Base-by-base conservation (phyloP, 2,888 invertebrate genomes). In the Meganola albula region DNA sequence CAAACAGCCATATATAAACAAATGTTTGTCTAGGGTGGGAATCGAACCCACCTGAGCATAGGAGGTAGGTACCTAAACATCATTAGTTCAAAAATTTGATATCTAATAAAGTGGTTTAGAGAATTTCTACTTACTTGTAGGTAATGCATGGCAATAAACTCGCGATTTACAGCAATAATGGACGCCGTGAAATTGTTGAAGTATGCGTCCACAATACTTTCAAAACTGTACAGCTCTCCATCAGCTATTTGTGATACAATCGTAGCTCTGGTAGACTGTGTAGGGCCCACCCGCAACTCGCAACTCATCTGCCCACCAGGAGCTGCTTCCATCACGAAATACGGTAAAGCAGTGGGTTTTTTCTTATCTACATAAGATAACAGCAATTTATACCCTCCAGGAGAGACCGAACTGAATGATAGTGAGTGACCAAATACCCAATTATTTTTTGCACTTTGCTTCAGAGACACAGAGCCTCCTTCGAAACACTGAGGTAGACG, bases 301-400 rank as follows among this genome's bases (percentile, higher is more conserved):
- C 77, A 76, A 47, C 84, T 85, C 69, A 82, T 60, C 48, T 85
- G 83, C 1, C 86, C 85, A 0, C 84, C 83, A 0, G 86, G 86
- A 0, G 86, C 82, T 2, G 79, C 75, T 48, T 85, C 84, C 79
- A 85, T 74, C 27, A 85, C 73, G 24, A 84, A 84, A 41, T 85
- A 85, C 0, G 83, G 83, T 31, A 84, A 34, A 2, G 64, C 59
- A 6, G 62, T 44, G 0, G 70, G 60, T 21, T 71, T 80, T 4
- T 46, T 49, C 32, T 73, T 79, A 44, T 79, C 74, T 12, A 62
- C 61, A 40, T 83, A 84, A 0, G 83, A 84, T 24, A 84, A 34
- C 23, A 82, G 45, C 9, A 84, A 34, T 46, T 77, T 84, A 40
- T 86, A 85, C 1, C 86, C 85, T 6, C 86, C 83, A 1, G 86